Base-by-base conservation (phyloP, 2,797 vertebrate species). In the Pyrocephalus nanus region DNA sequence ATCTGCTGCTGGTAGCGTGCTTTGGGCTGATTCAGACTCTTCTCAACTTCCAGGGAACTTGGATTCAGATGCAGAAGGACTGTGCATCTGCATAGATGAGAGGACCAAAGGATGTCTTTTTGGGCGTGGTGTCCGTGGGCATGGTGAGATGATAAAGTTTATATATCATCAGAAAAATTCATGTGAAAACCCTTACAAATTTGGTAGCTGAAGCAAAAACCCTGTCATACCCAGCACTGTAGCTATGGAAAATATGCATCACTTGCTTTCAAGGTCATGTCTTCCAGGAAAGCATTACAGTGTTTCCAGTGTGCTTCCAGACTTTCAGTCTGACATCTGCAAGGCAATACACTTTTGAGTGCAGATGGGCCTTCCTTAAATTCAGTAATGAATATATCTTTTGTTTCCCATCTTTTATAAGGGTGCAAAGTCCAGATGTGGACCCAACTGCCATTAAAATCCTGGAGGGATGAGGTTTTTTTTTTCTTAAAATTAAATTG, bases 361-460 rank as follows among this genome's bases (percentile, higher is more conserved):
- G 40, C 72, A 71, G 79, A 71, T 86, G 32, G 1, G 0, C 29
- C 38, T 76, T 73, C 43, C 38, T 34, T 55, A 55, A 61, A 29
- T 36, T 86, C 21, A 36, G 38, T 64, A 36, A 82, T 79, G 72
- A 86, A 62, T 25, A 34, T 30, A 12, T 72, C n/a, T 95, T 90
- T 86, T 72, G 34, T 81, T 95, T 94, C 27, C 27, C 5, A 4
- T 79, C 20, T 62, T 76, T 47, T 66, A 19, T 45, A 67, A 64
- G 85, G 45, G 57, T 73, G 27, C 22, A 11, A 87, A 85, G 51
- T 72, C 73, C 85, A 74, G 82, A 86, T 91, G 51, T 72, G 54
- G 71, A 85, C 57, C 8, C 38, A 76, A 65, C 18, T 60, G 19
- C 26, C 32, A 11, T 23, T 27, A 26, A 73, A 40, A 34, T 79